phyloP scores from a whole-genome alignment of 2,888 invertebrate species.

The Entomobrya multifasciata region DNA sequence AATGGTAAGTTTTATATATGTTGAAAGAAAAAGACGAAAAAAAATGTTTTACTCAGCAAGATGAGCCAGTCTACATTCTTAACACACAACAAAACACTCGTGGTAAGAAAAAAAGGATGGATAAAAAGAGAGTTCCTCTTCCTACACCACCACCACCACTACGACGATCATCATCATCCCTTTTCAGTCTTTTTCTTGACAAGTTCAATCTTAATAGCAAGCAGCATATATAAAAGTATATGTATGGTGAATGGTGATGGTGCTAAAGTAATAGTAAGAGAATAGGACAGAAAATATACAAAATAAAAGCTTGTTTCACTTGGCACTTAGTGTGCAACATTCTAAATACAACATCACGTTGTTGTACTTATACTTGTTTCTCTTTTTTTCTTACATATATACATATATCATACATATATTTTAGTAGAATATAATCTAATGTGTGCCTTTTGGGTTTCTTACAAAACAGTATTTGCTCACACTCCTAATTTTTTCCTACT shows the following conservation, averaged over 20 bases:
- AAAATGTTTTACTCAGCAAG: background rate
- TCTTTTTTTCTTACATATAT: background rate
- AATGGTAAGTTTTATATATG: slow-evolving; percentile 3
- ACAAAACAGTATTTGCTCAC: background rate
- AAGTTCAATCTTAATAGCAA: slow-evolving; percentile 18
- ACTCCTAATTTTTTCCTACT: background rate
- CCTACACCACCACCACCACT: background rate
- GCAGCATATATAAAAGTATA: too few species aligned
- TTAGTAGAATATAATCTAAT: too few species aligned
- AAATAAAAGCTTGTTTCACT: slow-evolving; percentile 19
- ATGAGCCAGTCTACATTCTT: background rate
- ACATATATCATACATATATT: too few species aligned
- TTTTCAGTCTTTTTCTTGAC: slow-evolving; percentile 31
- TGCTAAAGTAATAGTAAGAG: background rate
- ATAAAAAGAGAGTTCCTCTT: slow-evolving; percentile 22
- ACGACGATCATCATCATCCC: slow-evolving; percentile 1
- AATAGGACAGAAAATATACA: too few species aligned
- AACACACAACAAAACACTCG: background rate
- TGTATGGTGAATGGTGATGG: slow-evolving; percentile 4
- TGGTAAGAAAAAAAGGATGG: background rate
- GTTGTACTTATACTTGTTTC: slow-evolving; percentile 25
- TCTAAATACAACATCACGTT: background rate
- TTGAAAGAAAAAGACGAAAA: background rate
- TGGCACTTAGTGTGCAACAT: slow-evolving; percentile 7
- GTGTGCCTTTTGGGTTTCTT: too few species aligned